These are phyloP conservation scores for Cromileptes altivelis DNA, from an alignment of 2,113 vertebrate species.

Conservation along the genomic window DNA sequence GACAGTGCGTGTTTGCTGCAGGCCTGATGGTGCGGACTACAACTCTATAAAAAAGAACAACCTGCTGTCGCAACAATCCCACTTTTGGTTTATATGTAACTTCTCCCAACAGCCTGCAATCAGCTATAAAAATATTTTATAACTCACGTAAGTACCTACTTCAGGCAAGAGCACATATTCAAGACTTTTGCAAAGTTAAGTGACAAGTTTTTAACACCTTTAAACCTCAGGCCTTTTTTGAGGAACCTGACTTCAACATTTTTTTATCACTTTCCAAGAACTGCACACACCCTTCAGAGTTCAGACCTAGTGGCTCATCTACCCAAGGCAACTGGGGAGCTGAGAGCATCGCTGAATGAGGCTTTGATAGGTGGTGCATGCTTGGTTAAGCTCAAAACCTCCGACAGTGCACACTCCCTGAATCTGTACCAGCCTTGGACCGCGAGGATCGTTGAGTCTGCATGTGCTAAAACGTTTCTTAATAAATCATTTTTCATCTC, in stretches of 20 bases:
- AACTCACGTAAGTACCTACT: not conserved
- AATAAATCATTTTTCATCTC: not conserved
- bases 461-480: not conserved
- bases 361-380: not conserved
- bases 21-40: not conserved
- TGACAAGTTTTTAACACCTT: not conserved
- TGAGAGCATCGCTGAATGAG: not conserved
- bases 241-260: not conserved
- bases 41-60: not conserved
- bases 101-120: not conserved
- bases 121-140: not conserved
- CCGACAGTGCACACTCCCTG: not conserved
- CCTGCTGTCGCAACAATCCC: not conserved
- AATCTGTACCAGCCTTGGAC: not conserved
- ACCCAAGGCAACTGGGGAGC: not conserved
- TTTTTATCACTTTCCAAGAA: not conserved
- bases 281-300: not conserved
- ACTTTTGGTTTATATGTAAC: not conserved
- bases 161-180: not conserved
- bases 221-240: not conserved
- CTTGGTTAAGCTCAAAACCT: not conserved
- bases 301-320: not conserved
- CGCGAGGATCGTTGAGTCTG: not conserved
- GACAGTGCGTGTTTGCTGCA: not conserved
- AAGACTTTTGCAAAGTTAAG: not conserved